Base-by-base conservation (phyloP, 1,140 invertebrate species). In the Antheraea mylitta region DNA sequence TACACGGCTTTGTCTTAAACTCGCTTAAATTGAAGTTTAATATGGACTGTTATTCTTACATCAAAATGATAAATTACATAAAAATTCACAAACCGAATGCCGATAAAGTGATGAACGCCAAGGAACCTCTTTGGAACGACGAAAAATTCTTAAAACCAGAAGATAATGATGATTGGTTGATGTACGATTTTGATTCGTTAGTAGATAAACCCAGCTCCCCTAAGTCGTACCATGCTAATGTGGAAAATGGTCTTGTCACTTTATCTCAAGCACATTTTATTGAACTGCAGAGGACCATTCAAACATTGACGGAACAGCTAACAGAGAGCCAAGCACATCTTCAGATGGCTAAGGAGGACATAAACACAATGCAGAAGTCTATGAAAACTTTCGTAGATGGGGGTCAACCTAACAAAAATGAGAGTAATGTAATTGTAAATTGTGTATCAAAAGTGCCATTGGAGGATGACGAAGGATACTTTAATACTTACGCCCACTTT, bases 401-500 rank as follows among this genome's bases (percentile, higher is more conserved):
- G 19, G 81, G 81, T 59, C 38, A 70, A 13, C 42, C 71, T 22
- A 64, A 67, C 83, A 85, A 83, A 74, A 53, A 53, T 53, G 45
- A 53, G 5, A 13, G 16, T 13, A 53, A 16, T 73, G 75, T 70
- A 74, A 86, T 77, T 42, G 72, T 86, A 18, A 83, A 90, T 58
- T 92, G 82, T 89, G 93, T 94, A 7, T 88, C 86, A 9, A 90
- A 90, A 76, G 92, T 94, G 67, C 89, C 91, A 73, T 77, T 93
- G 69, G 91, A 93, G 77, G 90, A 93, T 71, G 96, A 97, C 80
- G 94, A 95, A 77, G 94, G 95, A 73, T 99, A 99, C 92, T 99
- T 99, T 85, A 97, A 96, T 86, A 97, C 98, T 5, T 99, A 99
- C 90, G 97, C 98, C 69, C 98, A 99, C 93, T 99, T 98, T 94